Percentiles rank a stretch among this genome's conserved stretches.
Evolutionary conservation across 2,113 vertebrate species (phyloP).

Genomic region (Dipodomys spectabilis): DNA sequence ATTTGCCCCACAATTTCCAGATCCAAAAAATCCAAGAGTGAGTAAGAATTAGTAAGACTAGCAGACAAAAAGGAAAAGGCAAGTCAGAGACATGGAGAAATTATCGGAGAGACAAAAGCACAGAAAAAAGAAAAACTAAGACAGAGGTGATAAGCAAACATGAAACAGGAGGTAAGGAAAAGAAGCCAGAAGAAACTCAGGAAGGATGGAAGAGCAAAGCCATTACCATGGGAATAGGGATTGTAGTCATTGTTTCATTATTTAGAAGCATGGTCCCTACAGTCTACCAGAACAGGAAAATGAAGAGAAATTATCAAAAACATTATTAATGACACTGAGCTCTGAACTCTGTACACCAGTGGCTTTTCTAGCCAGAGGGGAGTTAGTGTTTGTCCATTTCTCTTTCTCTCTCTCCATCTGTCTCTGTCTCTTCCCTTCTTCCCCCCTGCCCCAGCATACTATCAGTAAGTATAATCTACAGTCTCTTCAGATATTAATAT

Average conservation of each 20-base stretch:
- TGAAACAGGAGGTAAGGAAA: neutral
- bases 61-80: neutral
- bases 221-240: neutral
- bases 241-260: constrained; percentile 57
- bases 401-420: neutral
- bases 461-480: constrained; percentile 62
- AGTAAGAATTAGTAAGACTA: neutral
- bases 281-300: constrained; percentile 39
- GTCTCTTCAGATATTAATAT: constrained; percentile 65
- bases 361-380: constrained; percentile 25
- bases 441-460: neutral
- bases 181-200: neutral
- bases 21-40: neutral
- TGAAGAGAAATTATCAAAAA: constrained; percentile 53
- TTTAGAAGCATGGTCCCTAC: constrained; percentile 32
- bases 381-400: neutral
- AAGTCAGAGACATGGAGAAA: constrained; percentile 9
- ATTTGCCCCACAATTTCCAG: neutral
- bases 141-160: neutral
- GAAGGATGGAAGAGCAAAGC: neutral
- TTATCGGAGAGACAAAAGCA: neutral
- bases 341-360: neutral
- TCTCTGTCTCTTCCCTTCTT: too few relatives aligned
- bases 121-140: neutral
- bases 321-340: constrained; percentile 56